Conservation (phyloP, 2,113 vertebrate genomes). For the Larimichthys polyactis region DNA sequence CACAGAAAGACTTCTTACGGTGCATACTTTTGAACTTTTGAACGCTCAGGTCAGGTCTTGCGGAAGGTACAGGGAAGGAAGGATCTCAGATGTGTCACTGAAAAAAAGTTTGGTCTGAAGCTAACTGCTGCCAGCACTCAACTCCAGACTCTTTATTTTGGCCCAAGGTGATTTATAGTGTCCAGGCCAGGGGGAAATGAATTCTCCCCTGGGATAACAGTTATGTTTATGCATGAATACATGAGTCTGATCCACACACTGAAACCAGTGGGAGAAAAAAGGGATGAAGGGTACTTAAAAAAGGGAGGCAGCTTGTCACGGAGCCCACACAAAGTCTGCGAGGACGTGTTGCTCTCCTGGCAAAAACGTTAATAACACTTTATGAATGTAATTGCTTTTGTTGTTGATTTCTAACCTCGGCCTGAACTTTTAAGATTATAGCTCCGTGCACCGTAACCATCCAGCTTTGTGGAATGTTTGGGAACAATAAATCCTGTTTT, state of each 20-base stretch:
- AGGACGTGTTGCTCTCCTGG: conserved; percentile 28
- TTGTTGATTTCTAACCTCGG: conserved; percentile 58
- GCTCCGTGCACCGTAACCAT: conserved; percentile 10
- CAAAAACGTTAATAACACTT: conserved; percentile 54
- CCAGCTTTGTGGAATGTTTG: conserved; percentile 40
- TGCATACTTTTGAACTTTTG: conserved; percentile 12
- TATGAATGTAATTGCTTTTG: conserved; percentile 53
- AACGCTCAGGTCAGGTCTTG: conserved; percentile 10
- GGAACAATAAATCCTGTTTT: conserved; percentile 43
- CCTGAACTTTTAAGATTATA: conserved; percentile 54
- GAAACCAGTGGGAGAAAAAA: conserved; percentile 36
- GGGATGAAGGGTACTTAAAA: conserved; percentile 62
- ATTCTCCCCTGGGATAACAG: conserved; percentile 48
- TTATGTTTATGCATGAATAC: conserved; percentile 72
- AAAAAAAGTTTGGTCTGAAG: conserved; percentile 41
- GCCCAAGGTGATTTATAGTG: conserved; percentile 68
- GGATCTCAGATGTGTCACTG: conserved; percentile 18
- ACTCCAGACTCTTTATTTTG: conserved; percentile 77
- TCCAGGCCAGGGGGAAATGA: conserved; percentile 62
- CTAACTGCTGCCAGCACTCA: conserved; percentile 41
- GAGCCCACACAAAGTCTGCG: conserved; percentile 52
- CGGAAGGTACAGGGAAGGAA: neutral
- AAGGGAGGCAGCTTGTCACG: conserved; percentile 50
- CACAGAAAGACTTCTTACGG: neutral
- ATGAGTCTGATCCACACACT: conserved; percentile 51